Percentiles rank a stretch among this genome's conserved stretches.
These are phyloP conservation scores for Elaphurus davidianus DNA, from an alignment of 2,113 vertebrate species.

Conservation along the genomic window DNA sequence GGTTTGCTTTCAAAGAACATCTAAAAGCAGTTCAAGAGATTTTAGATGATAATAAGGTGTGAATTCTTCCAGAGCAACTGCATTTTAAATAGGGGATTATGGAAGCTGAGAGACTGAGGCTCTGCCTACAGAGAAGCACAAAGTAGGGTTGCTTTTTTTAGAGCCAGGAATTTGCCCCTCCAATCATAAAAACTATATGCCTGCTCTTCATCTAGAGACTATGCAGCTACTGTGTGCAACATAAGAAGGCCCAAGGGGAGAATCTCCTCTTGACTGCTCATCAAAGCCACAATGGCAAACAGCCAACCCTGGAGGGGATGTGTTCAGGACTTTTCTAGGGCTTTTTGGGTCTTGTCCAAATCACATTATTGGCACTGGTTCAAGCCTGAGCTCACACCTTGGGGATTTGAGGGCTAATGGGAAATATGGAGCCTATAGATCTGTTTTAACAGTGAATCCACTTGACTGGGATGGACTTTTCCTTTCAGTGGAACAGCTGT, in stretches of 20 bases:
- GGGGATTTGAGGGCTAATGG: background rate
- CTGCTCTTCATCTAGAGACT: background rate
- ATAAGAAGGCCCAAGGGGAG: background rate
- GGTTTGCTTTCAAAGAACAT: background rate
- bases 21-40: constrained; percentile 27
- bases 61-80: constrained; percentile 20
- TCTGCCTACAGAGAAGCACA: background rate
- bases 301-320: background rate
- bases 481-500: constrained; percentile 16
- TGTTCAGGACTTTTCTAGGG: background rate
- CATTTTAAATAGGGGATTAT: constrained; percentile 31
- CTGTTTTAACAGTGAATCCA: constrained; percentile 8
- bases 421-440: background rate
- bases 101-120: background rate
- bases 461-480: background rate
- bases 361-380: background rate
- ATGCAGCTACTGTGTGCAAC: background rate
- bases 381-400: background rate
- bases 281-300: background rate
- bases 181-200: background rate
- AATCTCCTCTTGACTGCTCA: background rate
- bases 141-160: background rate
- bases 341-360: background rate
- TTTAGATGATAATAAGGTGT: constrained; percentile 3
- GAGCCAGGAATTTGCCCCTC: background rate